Conservation (phyloP, 2,888 invertebrate species). For the Campoplex nolae region DNA sequence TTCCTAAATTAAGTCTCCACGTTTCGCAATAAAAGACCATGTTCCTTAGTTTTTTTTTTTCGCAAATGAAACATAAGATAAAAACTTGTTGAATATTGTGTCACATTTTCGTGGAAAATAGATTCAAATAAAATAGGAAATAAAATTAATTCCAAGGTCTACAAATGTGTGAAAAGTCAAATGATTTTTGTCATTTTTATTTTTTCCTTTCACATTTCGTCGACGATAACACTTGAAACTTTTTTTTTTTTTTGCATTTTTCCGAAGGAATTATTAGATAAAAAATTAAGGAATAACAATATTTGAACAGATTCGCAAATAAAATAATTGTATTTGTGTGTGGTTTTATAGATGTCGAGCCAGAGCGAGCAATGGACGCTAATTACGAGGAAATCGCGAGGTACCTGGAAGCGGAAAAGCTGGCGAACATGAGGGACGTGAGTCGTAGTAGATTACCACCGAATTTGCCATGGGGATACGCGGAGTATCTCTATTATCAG, state of each 20-base stretch:
- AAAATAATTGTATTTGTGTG: background rate
- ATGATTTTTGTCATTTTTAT: too few relatives aligned
- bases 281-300: background rate
- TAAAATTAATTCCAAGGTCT: too few relatives aligned
- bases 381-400: conserved; percentile 76
- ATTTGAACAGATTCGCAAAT: background rate
- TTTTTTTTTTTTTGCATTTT: too few relatives aligned
- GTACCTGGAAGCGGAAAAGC: conserved; percentile 73
- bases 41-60: background rate
- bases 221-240: too few relatives aligned
- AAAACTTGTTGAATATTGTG: too few relatives aligned
- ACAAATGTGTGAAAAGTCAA: too few relatives aligned
- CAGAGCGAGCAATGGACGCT: conserved; percentile 74
- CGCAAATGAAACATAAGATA: background rate
- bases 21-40: background rate
- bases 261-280: too few relatives aligned
- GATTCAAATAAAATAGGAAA: too few relatives aligned
- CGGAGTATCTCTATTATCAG: conserved; percentile 68
- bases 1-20: background rate
- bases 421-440: conserved; percentile 51
- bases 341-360: conserved; percentile 74
- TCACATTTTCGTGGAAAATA: too few relatives aligned
- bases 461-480: conserved; percentile 60
- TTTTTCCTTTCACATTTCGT: too few relatives aligned
- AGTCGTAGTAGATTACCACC: conserved; percentile 53